Evolutionary conservation across 2,797 vertebrate species (phyloP).

Genomic region (Syndactyla subalaris): DNA sequence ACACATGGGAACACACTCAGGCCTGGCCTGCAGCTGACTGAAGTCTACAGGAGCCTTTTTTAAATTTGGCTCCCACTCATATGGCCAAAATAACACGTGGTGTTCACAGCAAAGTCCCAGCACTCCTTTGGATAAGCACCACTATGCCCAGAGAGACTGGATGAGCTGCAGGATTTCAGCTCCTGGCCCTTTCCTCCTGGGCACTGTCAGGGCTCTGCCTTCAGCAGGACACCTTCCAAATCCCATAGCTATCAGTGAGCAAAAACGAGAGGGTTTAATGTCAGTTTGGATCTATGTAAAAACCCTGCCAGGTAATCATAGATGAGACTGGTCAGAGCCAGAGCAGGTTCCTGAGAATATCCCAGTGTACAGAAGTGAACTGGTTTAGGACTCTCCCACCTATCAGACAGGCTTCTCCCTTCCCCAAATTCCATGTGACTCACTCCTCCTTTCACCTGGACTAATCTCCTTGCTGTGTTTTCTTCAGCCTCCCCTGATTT

Average conservation of each 20-base stretch:
- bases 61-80: background rate
- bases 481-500: background rate
- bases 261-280: background rate
- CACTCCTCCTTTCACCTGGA: background rate
- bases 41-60: background rate
- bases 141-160: background rate
- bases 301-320: background rate
- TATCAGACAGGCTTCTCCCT: background rate
- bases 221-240: background rate
- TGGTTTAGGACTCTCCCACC: background rate
- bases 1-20: accelerated
- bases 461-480: background rate
- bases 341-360: background rate
- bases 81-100: accelerated
- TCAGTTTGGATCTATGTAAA: background rate
- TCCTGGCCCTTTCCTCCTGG: background rate
- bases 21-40: background rate
- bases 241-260: background rate
- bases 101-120: background rate
- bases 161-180: background rate
- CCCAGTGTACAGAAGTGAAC: background rate
- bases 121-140: background rate
- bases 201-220: background rate
- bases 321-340: background rate
- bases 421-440: background rate